Evolutionary conservation across 2,113 vertebrate species (phyloP), one percentile per base, ranked within the genome.

Genomic region (Pogona vitticeps): DNA sequence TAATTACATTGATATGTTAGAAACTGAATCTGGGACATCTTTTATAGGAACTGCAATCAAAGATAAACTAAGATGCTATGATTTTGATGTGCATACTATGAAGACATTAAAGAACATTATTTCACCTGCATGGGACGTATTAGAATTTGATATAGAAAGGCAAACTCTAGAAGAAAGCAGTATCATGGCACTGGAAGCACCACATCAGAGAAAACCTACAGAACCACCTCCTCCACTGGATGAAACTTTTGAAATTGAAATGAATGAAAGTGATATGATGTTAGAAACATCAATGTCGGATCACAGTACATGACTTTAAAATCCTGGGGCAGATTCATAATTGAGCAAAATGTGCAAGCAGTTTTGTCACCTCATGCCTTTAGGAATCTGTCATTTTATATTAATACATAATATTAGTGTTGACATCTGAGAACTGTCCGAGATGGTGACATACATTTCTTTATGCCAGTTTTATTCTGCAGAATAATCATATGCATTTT

Each of bases 201-300:
- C 98, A 1, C 94, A 97, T 82, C 95, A 96, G 81, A 97, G 97
- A 89, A 99, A 98, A 94, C 96, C 96, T 72, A 94, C 97, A 46
- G 98, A 98, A 85, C 94, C 96, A 13, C 97, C 97, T 58, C 97
- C 97, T 80, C 97, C 97, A 3, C 92, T 98, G 86, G 97, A 98
- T 88, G 96, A 99, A 90, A 96, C 98, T 1, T 97, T 99, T 87
- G 99, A 99, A 95, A 99, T 98, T 36, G 98, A 99, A 94, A 98
- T 99, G 98, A 98, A 98, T 23, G 98, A 99, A 96, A 99, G 97
- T 76, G 98, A 99, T 91, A 97, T 99, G 97, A 99, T 99, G 98
- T 94, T 99, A 92, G 98, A 99, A 95, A 98, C 98, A 1, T 97
- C 98, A 8, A 97, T 99, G 97, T 99, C 98, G 59, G 99, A 99